A percentile compares a stretch with the other conserved stretches of the same genome.
These are phyloP conservation scores for Psittacula derbiana DNA, from an alignment of 2,797 vertebrate species.

Conservation along the genomic window DNA sequence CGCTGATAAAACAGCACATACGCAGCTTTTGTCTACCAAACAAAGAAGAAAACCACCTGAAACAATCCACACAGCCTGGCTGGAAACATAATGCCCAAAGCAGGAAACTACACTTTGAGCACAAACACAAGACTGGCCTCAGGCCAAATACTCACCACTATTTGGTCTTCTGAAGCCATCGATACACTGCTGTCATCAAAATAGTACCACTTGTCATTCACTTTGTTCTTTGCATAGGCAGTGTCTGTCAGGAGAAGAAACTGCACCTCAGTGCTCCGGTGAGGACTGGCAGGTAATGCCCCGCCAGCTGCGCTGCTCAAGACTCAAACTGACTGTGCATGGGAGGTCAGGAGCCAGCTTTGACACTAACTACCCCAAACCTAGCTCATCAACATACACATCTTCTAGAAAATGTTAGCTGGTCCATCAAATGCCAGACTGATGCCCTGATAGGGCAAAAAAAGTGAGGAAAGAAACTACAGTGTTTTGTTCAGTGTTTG, in stretches of 20 bases:
- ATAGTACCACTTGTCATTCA: conserved; percentile 92
- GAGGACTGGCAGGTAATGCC: fast-evolving
- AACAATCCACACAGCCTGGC: not conserved
- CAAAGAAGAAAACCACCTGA: conserved; percentile 4
- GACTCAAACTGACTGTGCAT: fast-evolving
- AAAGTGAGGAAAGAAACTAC: not conserved
- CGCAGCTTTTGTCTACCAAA: conserved; percentile 90
- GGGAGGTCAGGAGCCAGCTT: not conserved
- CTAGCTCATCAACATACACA: not conserved
- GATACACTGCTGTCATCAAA: conserved; percentile 95
- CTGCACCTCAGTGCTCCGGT: not conserved
- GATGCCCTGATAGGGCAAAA: not conserved
- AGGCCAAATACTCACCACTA: conserved; percentile 85
- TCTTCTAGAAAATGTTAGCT: not conserved
- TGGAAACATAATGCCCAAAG: not conserved
- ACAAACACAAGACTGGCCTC: not conserved
- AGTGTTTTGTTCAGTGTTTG: not conserved
- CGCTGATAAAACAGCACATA: conserved; percentile 94
- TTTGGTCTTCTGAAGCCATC: conserved; percentile 91
- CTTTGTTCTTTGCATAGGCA: conserved; percentile 91
- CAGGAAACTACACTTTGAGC: not conserved
- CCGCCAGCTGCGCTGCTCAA: not conserved
- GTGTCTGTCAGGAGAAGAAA: conserved; percentile 83
- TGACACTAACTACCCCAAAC: not conserved
- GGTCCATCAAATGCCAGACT: not conserved